These are phyloP conservation scores for Hypotaenidia philippensis DNA, from an alignment of 2,797 vertebrate genomes.

Conservation along the genomic window DNA sequence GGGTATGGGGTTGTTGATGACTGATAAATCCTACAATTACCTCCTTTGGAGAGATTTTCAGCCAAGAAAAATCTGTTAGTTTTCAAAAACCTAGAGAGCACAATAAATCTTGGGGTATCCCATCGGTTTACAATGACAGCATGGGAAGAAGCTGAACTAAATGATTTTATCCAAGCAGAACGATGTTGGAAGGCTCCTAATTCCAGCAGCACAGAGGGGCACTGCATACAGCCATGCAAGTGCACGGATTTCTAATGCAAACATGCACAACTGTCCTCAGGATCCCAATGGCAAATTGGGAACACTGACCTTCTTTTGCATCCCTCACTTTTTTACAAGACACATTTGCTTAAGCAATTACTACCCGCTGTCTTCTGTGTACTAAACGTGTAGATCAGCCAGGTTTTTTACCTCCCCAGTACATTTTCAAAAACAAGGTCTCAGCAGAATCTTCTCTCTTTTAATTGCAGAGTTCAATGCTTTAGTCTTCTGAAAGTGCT, in stretches of 20 bases:
- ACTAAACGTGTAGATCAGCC: not conserved
- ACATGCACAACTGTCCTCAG: not conserved
- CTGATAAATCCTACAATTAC: not conserved
- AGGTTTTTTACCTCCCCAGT: not conserved
- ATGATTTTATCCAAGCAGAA: not conserved
- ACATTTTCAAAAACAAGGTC: constrained; percentile 14
- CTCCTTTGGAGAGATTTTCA: not conserved
- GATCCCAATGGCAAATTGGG: not conserved
- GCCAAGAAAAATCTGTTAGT: not conserved
- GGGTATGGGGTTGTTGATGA: not conserved
- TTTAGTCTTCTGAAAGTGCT: constrained; percentile 30
- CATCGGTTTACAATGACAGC: not conserved
- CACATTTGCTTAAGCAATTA: constrained; percentile 41
- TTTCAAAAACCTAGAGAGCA: not conserved
- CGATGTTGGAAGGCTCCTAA: not conserved
- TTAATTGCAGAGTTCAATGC: constrained; percentile 36
- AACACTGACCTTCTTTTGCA: not conserved
- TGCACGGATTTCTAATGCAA: not conserved
- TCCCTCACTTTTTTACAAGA: not conserved
- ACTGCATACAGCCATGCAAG: not conserved
- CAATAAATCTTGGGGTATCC: not conserved
- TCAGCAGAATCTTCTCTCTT: constrained; percentile 42
- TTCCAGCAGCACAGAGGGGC: not conserved
- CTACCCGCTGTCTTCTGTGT: not conserved
- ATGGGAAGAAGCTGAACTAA: not conserved